phyloP scores from a whole-genome alignment of 2,113 vertebrate genomes.

The Callionymus lyra region DNA sequence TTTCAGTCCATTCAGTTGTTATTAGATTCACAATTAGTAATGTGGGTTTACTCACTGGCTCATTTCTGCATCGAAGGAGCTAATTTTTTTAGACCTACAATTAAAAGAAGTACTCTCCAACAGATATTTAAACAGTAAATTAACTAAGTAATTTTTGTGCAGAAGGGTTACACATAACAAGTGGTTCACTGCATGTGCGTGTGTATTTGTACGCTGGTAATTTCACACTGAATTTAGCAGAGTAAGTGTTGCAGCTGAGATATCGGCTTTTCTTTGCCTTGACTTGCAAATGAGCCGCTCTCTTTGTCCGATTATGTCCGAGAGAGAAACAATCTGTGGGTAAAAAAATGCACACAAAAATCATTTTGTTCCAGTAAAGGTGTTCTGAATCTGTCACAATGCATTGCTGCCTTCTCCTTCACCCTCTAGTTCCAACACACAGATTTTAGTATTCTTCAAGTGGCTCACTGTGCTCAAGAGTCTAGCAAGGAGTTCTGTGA shows the following conservation, averaged over 20 bases:
- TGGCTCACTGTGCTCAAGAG: too few relatives aligned
- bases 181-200: slow-evolving; percentile 4
- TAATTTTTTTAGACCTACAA: too few relatives aligned
- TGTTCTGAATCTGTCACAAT: neutral
- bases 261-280: slow-evolving; percentile 16
- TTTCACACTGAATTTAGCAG: slow-evolving; percentile 52
- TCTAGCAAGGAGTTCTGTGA: too few relatives aligned
- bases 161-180: slow-evolving; percentile 13
- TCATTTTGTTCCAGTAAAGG: slow-evolving; percentile 1
- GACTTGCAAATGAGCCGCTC: slow-evolving; percentile 38
- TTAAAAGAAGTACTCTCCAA: slow-evolving; percentile 3
- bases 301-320: slow-evolving; percentile 13
- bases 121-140: slow-evolving; percentile 18
- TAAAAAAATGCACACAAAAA: neutral
- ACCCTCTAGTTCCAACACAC: too few relatives aligned
- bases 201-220: slow-evolving; percentile 12
- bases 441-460: too few relatives aligned
- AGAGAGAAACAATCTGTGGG: slow-evolving; percentile 1
- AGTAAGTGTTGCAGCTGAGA: slow-evolving; percentile 26
- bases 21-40: neutral
- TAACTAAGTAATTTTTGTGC: slow-evolving; percentile 2
- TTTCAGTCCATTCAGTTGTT: slow-evolving; percentile 5
- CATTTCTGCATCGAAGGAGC: too few relatives aligned
- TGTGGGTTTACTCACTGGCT: too few relatives aligned
- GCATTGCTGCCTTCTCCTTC: neutral